Conservation (phyloP, 2,888 invertebrate species). For the Cephus sareptanus region DNA sequence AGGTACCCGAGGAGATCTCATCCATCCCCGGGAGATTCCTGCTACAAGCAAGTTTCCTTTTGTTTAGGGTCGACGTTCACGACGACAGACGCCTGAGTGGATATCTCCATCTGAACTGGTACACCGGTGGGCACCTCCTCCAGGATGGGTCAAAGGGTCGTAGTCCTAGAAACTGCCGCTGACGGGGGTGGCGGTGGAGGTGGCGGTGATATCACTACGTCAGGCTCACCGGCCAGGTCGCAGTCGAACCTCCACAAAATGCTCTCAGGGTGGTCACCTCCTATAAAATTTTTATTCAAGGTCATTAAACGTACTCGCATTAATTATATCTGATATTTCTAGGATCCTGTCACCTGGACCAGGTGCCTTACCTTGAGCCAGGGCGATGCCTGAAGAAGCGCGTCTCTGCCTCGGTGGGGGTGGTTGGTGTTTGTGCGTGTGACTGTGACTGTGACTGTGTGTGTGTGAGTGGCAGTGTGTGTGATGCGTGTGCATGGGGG, state of each 20-base stretch:
- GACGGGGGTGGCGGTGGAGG: constrained; percentile 58
- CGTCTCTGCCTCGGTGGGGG: constrained; percentile 61
- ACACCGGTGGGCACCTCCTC: constrained; percentile 63
- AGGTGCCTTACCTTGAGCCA: constrained; percentile 57
- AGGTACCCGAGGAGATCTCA: neutral
- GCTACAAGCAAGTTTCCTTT: constrained; percentile 62
- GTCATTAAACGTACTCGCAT: neutral
- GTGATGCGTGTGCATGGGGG: constrained; percentile 61
- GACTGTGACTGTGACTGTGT: constrained; percentile 56
- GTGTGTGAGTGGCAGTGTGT: constrained; percentile 63
- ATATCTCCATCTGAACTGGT: constrained; percentile 54
- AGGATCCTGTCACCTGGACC: neutral
- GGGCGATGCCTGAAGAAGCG: constrained; percentile 62
- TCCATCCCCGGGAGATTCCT: constrained; percentile 16
- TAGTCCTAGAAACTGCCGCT: constrained; percentile 56
- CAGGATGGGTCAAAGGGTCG: constrained; percentile 64
- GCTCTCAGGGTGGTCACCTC: constrained; percentile 65
- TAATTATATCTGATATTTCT: neutral
- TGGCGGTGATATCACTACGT: constrained; percentile 58
- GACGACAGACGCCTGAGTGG: constrained; percentile 51
- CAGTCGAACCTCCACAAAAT: constrained; percentile 64
- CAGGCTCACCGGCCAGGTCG: constrained; percentile 63
- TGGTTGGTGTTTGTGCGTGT: constrained; percentile 62
- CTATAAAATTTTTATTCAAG: constrained; percentile 29
- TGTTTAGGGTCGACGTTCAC: constrained; percentile 55